Percentiles rank a stretch among this genome's conserved stretches.
phyloP scores from a whole-genome alignment of 2,888 invertebrate genomes.

The Escarpia spicata region DNA sequence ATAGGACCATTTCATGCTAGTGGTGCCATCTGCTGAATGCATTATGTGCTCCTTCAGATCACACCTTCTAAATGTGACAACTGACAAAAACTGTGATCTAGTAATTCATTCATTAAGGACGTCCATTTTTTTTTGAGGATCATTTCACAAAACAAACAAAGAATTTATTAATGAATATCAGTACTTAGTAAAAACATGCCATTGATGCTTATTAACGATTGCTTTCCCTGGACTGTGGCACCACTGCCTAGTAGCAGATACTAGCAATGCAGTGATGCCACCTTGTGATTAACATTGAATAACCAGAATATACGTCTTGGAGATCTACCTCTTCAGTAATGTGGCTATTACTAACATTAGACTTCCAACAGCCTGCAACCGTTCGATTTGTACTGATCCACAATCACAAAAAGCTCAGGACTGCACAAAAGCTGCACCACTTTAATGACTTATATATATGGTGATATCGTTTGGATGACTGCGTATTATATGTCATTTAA shows the following conservation, averaged over 20 bases:
- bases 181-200: neutral
- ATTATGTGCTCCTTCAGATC: neutral
- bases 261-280: neutral
- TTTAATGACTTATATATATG: no score
- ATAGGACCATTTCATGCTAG: neutral
- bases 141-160: neutral
- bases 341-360: neutral
- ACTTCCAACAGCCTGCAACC: no score
- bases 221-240: neutral
- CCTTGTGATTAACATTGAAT: neutral
- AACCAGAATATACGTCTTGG: neutral
- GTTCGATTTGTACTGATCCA: no score
- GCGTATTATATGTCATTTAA: no score
- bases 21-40: neutral
- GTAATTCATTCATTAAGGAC: neutral
- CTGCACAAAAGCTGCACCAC: no score
- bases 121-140: neutral
- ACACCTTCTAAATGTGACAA: neutral
- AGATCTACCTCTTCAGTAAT: neutral
- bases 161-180: neutral
- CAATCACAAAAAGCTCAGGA: no score
- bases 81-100: neutral
- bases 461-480: no score
- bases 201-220: neutral
- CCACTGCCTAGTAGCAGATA: neutral